Evolutionary conservation across 2,113 vertebrate genomes (phyloP).

Genomic region (Rhinoderma darwinii): DNA sequence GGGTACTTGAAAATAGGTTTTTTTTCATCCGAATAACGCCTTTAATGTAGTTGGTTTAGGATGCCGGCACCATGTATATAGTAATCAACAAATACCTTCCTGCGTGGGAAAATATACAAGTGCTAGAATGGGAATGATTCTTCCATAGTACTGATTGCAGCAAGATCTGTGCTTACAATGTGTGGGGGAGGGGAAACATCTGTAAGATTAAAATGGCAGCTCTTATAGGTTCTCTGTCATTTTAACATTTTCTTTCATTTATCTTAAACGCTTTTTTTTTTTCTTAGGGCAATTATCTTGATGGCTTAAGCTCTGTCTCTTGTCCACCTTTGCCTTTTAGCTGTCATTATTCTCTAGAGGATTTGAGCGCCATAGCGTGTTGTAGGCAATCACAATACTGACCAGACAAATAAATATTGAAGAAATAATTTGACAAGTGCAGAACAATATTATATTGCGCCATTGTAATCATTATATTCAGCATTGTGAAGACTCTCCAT

Average conservation of each 20-base stretch:
- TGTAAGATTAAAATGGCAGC: not conserved
- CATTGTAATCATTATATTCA: constrained; percentile 15
- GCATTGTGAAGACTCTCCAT: not conserved
- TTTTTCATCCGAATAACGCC: no score
- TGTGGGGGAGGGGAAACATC: not conserved
- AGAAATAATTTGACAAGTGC: constrained; percentile 31
- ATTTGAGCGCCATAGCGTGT: not conserved
- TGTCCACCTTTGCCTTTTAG: not conserved
- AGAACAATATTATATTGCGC: constrained; percentile 10
- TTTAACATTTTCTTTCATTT: constrained; percentile 7
- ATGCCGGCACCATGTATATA: no score
- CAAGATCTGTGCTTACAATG: not conserved
- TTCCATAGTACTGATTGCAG: not conserved
- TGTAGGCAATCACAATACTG: not conserved
- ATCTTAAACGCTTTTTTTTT: not conserved
- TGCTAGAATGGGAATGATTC: not conserved
- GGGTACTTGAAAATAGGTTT: no score
- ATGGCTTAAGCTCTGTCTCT: constrained; percentile 5
- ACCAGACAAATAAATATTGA: constrained; percentile 12
- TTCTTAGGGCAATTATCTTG: constrained; percentile 4
- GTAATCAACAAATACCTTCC: no score
- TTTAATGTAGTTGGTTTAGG: no score
- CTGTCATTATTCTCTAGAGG: not conserved
- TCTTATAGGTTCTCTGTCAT: not conserved
- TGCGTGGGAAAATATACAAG: no score